Evolutionary conservation across 2,113 vertebrate genomes (phyloP).

Genomic region (Dicentrarchus labrax): DNA sequence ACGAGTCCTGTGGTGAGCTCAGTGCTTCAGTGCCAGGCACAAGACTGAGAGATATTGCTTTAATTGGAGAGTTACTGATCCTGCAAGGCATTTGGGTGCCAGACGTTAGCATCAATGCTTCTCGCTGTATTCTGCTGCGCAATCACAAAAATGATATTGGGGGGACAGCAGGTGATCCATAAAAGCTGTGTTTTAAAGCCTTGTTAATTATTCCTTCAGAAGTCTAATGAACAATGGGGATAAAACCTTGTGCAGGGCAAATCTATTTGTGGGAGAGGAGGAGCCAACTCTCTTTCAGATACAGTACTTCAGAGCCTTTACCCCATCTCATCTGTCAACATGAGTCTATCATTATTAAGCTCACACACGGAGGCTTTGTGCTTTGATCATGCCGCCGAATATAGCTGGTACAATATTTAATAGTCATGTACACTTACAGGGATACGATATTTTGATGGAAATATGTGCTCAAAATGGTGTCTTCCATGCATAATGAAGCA

Average conservation of each 20-base stretch:
- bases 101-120: conserved; percentile 83
- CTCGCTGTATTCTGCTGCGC: conserved; percentile 84
- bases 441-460: conserved; percentile 57
- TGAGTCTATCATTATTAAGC: conserved; percentile 53
- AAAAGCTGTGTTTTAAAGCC: conserved; percentile 88
- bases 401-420: conserved; percentile 64
- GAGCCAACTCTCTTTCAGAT: conserved; percentile 61
- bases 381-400: conserved; percentile 66
- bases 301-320: conserved; percentile 68
- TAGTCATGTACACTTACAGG: conserved; percentile 46
- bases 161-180: conserved; percentile 89
- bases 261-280: conserved; percentile 73
- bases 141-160: conserved; percentile 88
- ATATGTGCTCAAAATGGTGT: conserved; percentile 58
- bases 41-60: conserved; percentile 83
- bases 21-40: conserved; percentile 62
- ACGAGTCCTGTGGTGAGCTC: conserved; percentile 74
- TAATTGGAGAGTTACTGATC: conserved; percentile 86
- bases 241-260: conserved; percentile 79
- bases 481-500: conserved; percentile 77
- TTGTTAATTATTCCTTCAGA: conserved; percentile 89
- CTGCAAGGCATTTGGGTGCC: conserved; percentile 83
- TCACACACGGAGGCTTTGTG: conserved; percentile 48
- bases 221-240: conserved; percentile 86
- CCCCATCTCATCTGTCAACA: conserved; percentile 71